Evolutionary conservation across 2,113 vertebrate species (phyloP).

Genomic region (Gnathochromis pfefferi): DNA sequence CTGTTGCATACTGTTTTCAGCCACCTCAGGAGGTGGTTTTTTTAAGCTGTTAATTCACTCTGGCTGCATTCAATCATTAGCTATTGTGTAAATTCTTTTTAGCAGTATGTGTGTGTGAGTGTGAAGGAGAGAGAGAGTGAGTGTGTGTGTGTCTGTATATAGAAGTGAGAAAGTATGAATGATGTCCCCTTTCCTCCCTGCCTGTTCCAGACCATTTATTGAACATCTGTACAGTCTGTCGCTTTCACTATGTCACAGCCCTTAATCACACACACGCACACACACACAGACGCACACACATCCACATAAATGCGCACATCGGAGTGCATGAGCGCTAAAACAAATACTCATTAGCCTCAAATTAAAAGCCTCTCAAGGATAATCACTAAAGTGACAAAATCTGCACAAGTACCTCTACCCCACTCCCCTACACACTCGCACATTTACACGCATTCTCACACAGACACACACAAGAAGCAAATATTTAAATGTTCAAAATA

Average conservation of each 20-base stretch:
- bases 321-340: constrained; percentile 24
- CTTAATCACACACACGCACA: constrained; percentile 31
- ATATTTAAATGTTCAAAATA: not conserved
- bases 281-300: not conserved
- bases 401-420: not conserved
- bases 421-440: not conserved
- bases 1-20: not conserved
- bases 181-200: constrained; percentile 34
- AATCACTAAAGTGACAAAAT: constrained; percentile 45
- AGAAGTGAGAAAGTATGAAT: not conserved
- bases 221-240: constrained; percentile 62
- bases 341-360: constrained; percentile 62
- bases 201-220: constrained; percentile 65
- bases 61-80: not conserved
- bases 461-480: not conserved
- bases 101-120: not conserved
- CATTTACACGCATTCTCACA: not conserved
- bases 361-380: constrained; percentile 53
- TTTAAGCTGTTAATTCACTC: not conserved
- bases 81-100: not conserved
- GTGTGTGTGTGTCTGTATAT: not conserved
- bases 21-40: not conserved
- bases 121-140: not conserved
- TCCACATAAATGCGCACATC: not conserved
- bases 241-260: constrained; percentile 27